Evolutionary conservation across 2,888 invertebrate genomes (phyloP).

Genomic region (Pedicia rivosa): DNA sequence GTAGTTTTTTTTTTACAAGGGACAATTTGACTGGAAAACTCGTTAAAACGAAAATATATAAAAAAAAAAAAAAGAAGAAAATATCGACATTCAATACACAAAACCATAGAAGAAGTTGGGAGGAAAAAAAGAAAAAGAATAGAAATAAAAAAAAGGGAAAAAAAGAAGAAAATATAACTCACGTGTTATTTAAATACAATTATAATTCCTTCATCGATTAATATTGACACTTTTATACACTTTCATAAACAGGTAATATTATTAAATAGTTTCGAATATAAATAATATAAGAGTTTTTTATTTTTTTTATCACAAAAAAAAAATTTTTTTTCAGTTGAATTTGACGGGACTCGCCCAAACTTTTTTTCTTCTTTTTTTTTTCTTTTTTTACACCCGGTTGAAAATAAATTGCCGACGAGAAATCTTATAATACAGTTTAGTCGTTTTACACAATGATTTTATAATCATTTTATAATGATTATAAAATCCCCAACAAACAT

Average conservation of each 20-base stretch:
- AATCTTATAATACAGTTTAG: background rate
- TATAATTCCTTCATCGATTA: constrained; percentile 3
- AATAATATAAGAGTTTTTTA: background rate
- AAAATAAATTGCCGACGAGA: constrained; percentile 3
- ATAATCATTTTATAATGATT: too few species aligned
- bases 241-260: constrained; percentile 3
- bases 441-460: background rate
- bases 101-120: too few species aligned
- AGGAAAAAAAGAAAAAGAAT: too few species aligned
- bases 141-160: background rate
- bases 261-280: too few species aligned
- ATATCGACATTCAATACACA: too few species aligned
- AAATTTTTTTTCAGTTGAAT: constrained; percentile 12
- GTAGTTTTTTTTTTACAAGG: too few species aligned
- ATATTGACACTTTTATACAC: constrained; percentile 6
- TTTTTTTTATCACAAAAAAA: constrained; percentile 1
- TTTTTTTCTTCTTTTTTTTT: constrained; percentile 8
- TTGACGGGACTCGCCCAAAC: constrained; percentile 27
- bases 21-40: too few species aligned
- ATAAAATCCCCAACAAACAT: constrained; percentile 19
- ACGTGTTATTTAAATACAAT: constrained; percentile 7
- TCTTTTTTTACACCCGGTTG: constrained; percentile 7
- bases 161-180: constrained; percentile 6
- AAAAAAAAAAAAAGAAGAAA: too few species aligned
- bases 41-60: too few species aligned